A percentile compares a stretch with the other conserved stretches of the same genome.
These are phyloP conservation scores for Cremastobaeus sp. DNA, from an alignment of 2,888 invertebrate genomes.

Conservation along the genomic window DNA sequence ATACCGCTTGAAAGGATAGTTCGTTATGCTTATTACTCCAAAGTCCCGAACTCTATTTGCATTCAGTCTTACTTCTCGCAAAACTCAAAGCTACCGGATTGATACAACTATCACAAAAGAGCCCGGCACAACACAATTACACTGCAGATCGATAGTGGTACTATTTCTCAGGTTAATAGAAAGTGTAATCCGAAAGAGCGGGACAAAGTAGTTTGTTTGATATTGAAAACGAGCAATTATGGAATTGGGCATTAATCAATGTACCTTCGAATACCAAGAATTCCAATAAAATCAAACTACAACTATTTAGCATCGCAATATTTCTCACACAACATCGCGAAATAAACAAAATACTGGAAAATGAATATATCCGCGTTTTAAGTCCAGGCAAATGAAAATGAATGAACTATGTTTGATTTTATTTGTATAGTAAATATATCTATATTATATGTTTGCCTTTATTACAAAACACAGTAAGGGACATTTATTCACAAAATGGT, in stretches of 20 bases:
- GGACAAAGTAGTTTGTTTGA: slow-evolving; percentile 34
- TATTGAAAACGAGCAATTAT: slow-evolving; percentile 19
- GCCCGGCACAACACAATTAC: slow-evolving; percentile 28
- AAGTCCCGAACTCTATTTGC: slow-evolving; percentile 45
- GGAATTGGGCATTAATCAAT: slow-evolving; percentile 18
- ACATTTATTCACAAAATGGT: too few species aligned
- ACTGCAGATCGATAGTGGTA: slow-evolving; percentile 6
- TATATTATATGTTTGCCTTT: too few species aligned
- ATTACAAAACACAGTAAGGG: too few species aligned
- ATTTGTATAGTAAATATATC: too few species aligned
- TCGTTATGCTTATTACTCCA: slow-evolving; percentile 46
- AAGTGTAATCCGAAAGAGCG: slow-evolving; percentile 8
- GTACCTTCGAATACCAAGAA: too few species aligned
- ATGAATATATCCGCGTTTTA: too few species aligned
- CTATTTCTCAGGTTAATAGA: slow-evolving; percentile 26
- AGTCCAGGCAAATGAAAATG: too few species aligned
- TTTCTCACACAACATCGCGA: too few species aligned
- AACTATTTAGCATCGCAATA: too few species aligned
- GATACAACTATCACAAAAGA: slow-evolving; percentile 42
- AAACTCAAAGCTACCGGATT: slow-evolving; percentile 37
- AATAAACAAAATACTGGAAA: too few species aligned
- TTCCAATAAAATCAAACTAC: too few species aligned
- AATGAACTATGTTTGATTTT: too few species aligned
- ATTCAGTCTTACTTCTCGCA: slow-evolving; percentile 24
- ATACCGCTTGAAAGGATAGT: slow-evolving; percentile 43